Evolutionary conservation across 2,797 vertebrate genomes (phyloP), one percentile per base, ranked within the genome.

Genomic region (Lutjanus argentimaculatus): DNA sequence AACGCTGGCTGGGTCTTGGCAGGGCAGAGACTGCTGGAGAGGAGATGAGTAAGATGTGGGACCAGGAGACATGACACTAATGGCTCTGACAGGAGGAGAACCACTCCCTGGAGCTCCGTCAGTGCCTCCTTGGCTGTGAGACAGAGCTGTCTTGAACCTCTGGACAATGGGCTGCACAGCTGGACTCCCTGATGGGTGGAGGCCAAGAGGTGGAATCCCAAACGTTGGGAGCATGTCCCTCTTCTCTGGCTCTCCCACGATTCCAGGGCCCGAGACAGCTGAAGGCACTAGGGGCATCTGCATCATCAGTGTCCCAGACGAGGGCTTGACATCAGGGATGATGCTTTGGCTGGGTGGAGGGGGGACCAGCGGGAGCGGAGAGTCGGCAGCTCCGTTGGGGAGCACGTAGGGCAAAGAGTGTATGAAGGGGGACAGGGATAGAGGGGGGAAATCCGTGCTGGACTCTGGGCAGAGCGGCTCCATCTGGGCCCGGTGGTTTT

Each of bases 141-240:
- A 79, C 30, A 95, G 85, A 6, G 93, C 83, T 10, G 96, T 92
- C 91, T 97, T 98, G 74, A 97, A 96, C 77, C 97, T 96, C 14
- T 97, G 97, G 66, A 97, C 92, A 66, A 96, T 90, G 4, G 97
- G 95, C 83, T 97, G 97, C 88, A 96, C 82, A 57, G 95, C 95
- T 6, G 95, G 93, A 71, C 90, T 90, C 63, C 93, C 92, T 67
- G 93, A 88, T 17, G 89, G 69, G 7, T 87, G 91, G 40, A 90
- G 82, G 64, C 91, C 92, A 19, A 95, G 55, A 1, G 95, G 89
- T 0, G 96, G 84, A 46, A 97, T 89, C 62, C 97, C 96, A 67
- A 96, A 92, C 1, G 96, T 92, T 2, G 95, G 94, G 4, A 96
- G 94, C 25, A 95, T 89, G 61, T 98, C 97, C 72, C 96, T 97